Percentiles rank a stretch among this genome's conserved stretches.
phyloP scores from a whole-genome alignment of 2,113 vertebrate genomes.

The Arvicanthis niloticus region DNA sequence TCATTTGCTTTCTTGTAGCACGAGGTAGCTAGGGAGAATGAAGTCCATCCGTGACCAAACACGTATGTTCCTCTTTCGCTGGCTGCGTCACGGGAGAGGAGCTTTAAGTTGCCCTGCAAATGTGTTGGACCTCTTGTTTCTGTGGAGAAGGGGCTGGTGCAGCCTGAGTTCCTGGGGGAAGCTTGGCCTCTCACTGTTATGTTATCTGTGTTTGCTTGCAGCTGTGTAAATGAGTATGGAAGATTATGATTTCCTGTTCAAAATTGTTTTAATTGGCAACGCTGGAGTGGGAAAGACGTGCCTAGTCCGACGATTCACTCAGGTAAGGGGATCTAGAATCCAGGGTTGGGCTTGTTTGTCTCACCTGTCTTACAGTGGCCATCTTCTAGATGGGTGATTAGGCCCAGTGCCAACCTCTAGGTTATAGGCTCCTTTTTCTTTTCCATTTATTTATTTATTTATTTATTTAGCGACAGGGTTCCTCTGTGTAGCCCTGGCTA shows the following conservation, averaged over 20 bases:
- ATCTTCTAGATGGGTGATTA: accelerated
- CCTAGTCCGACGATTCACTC: constrained; percentile 98
- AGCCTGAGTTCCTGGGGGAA: background rate
- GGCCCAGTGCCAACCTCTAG: background rate
- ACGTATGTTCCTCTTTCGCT: constrained; percentile 5
- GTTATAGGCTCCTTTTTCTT: background rate
- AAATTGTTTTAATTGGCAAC: constrained; percentile 99
- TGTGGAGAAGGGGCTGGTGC: background rate
- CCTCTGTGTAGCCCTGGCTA: background rate
- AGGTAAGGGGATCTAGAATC: constrained; percentile 88
- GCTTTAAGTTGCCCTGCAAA: background rate
- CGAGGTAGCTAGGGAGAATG: constrained; percentile 36
- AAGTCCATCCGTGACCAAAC: constrained; percentile 54
- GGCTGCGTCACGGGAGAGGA: constrained; percentile 25
- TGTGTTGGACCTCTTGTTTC: constrained; percentile 47
- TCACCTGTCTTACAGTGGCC: background rate
- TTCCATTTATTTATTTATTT: background rate
- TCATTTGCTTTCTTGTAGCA: background rate
- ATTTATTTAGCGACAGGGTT: background rate
- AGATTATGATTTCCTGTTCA: constrained; percentile 99
- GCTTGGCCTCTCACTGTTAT: constrained; percentile 32
- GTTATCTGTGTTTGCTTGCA: constrained; percentile 82
- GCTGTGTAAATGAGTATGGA: constrained; percentile 98
- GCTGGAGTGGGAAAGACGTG: constrained; percentile 99
- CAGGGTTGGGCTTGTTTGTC: background rate